phyloP scores from a whole-genome alignment of 1,140 invertebrate genomes.

The Anastrepha obliqua region DNA sequence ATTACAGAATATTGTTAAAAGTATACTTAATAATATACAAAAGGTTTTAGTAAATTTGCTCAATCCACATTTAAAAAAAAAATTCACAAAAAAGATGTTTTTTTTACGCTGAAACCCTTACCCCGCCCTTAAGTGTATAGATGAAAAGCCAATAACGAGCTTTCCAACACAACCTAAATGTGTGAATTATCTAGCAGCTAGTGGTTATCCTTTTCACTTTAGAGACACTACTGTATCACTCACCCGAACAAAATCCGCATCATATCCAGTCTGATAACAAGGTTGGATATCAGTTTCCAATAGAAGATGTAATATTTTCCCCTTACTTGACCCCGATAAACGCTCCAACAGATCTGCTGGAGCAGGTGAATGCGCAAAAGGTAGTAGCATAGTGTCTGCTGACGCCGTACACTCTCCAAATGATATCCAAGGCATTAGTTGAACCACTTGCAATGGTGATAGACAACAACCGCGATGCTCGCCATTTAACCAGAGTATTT shows the following conservation, averaged over 20 bases:
- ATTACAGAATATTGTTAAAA: too few relatives aligned
- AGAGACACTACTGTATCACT: conserved; percentile 42
- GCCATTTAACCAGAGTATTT: conserved; percentile 77
- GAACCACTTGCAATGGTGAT: conserved; percentile 73
- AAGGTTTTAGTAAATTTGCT: too few relatives aligned
- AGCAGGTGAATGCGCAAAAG: conserved; percentile 62
- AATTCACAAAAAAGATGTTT: too few relatives aligned
- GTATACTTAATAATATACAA: too few relatives aligned
- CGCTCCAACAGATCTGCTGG: conserved; percentile 46
- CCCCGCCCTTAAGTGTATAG: too few relatives aligned
- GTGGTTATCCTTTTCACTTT: too few relatives aligned
- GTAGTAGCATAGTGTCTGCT: conserved; percentile 63
- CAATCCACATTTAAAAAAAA: too few relatives aligned
- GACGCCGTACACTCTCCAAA: conserved; percentile 59
- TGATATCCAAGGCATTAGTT: conserved; percentile 73
- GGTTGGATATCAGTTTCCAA: conserved; percentile 64
- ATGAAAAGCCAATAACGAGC: too few relatives aligned
- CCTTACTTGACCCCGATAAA: conserved; percentile 59
- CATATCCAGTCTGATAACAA: conserved; percentile 19
- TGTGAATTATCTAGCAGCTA: too few relatives aligned
- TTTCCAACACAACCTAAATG: too few relatives aligned
- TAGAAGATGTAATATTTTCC: conserved; percentile 62
- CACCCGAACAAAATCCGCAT: conserved; percentile 62
- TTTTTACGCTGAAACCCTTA: too few relatives aligned
- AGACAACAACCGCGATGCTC: conserved; percentile 76